Evolutionary conservation across 2,888 invertebrate genomes (phyloP), one percentile per base, ranked within the genome.

Genomic region (Cryptus viduatorius): DNA sequence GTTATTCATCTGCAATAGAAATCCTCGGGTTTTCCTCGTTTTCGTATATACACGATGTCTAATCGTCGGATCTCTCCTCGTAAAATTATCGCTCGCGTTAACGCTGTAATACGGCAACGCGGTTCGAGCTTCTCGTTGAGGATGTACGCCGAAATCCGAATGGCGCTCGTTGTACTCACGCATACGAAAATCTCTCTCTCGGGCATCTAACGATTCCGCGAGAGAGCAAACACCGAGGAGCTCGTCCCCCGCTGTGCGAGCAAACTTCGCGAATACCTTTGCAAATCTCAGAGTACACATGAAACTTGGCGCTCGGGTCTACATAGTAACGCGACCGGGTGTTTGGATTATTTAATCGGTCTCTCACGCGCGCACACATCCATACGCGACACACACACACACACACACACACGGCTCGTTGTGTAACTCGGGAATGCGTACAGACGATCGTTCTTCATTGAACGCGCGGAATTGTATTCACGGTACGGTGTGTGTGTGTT

Each of bases 211-310:
- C 37, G 37, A 0, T 37, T 37, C 7, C 37, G 8, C 37, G 37
- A 7, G 8, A 37, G 37, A 37, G 37, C 37, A 37, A 37, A 37
- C 37, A 37, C 37, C 5, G 37, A 37, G 37, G 37, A 37, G 37
- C 37, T 37, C 37, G 37, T 37, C 37, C 37, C 4, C 8, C 37
- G 37, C 0, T 37, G 37, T 14, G 37, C 31, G 64, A 37, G 16
- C 31, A 19, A 29, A 65, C 64, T 53, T 37, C 8, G 42, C 75
- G n/a, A 24, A 61, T 71, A 19, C 53, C 42, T 59, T 29, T 46
- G 29, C 3, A 53, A 67, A 44, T 61, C 65, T 50, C 64, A 50
- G 44, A 65, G 65, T 65, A 65, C 65, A 76, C 65, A 37, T 48
- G 65, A 64, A 75, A 46, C 46, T 64, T 19, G 10, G 37, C 37